Base-by-base conservation (phyloP, 2,797 vertebrate genomes). In the Melopsittacus undulatus region DNA sequence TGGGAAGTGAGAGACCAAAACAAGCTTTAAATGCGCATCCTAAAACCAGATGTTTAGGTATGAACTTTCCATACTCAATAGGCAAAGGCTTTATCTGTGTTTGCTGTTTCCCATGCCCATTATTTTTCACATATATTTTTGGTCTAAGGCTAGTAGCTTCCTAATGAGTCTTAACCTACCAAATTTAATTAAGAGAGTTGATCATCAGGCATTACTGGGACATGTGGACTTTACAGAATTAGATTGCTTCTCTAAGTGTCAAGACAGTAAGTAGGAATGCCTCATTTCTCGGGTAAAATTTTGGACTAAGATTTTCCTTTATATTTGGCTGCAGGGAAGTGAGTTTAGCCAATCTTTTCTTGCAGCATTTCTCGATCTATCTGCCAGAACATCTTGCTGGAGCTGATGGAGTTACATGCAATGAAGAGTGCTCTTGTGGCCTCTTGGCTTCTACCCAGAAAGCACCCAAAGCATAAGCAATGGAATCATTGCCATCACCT, bases 31-130 rank as follows among this genome's bases (percentile, higher is more conserved):
- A 66, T 29, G 3, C 4, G 10, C 7, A 32, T 27, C 57, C 40
- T 38, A 5, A 13, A 67, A 8, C 0, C 8, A 38, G 32, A 4
- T 7, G 1, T 69, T 63, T 74, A 13, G 11, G 11, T 29, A 5
- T 43, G 22, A 79, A 72, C 8, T 67, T 40, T 20, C 52, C 17
- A 10, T n/a, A 16, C 8, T 34, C 46, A 21, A 15, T 1, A 51
- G 6, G 17, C 12, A 75, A 40, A 56, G 52, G 10, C 2, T 1
- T 57, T 48, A 32, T 14, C 56, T 45, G 5, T 14, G 17, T 76
- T 40, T 24, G 38, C 38, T 51, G 1, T 34, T 82, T 29, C 40
- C 27, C 15, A 19, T 11, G 20, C 7, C 43, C 2, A 0, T n/a
- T 40, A 22, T 70, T 85, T 62, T 48, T 29, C 20, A 5, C 11